Evolutionary conservation across 2,888 invertebrate genomes (phyloP), one percentile per base, ranked within the genome.

Genomic region (Synanthedon myopaeformis): DNA sequence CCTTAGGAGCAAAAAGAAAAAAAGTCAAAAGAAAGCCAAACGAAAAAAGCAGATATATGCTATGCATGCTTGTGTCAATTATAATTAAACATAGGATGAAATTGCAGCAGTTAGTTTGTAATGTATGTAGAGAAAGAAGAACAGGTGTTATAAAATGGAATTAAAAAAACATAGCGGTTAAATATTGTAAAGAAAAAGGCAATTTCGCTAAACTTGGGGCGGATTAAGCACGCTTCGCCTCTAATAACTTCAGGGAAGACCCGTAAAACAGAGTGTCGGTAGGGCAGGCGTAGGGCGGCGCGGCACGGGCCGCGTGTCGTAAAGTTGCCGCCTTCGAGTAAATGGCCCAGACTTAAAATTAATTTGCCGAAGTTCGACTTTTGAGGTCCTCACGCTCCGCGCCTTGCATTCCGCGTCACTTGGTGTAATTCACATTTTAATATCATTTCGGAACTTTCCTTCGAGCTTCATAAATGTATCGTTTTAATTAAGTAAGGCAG

Each of bases 111-210:
- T 35, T 35, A 35, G 35, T 35, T 35, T 35, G 35, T 35, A 10
- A 35, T 10, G 10, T 35, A 8, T 35, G 10, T 35, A 35, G 10
- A 35, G 10, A 35, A 35, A 10, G 35, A 35, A 35, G 35, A 35
- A 35, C 61, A 60, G 50, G 65, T 57, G 57, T 62, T 61, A 49
- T 52, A 55, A 53, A 64, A 58, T 45, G 70, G 58, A 28, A 51
- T 51, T 12, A 13, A 51, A 19, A 51, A 51, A 23, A 51, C 41
- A 51, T 51, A 19, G 19, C 19, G 12, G 12, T 17, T 23, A 12
- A 19, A 49, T 49, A 49, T 49, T 49, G 10, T 35, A 49, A 49
- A 49, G 49, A 49, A 49, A 49, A 52, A 11, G 52, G 14, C 53
- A 51, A 42, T 42, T 49, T 50, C 51, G 49, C 50, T 17, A 23